Evolutionary conservation across 2,113 vertebrate genomes (phyloP).

Genomic region (Maccullochella peelii): DNA sequence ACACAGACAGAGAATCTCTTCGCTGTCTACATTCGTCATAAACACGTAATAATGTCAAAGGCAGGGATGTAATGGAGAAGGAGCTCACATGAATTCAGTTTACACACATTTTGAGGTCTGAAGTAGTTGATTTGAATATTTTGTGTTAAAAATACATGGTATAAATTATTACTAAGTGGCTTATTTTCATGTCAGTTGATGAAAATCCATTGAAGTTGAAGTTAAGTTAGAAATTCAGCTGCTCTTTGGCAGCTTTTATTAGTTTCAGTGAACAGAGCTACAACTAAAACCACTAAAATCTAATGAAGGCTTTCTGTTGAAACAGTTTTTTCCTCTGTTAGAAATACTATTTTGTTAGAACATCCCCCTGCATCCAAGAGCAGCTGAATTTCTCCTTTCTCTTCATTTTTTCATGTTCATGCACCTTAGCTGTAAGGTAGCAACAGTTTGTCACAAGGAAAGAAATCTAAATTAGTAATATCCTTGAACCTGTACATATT

Average conservation of each 20-base stretch:
- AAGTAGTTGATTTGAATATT: conserved; percentile 16
- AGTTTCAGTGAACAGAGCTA: background rate
- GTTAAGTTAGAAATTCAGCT: background rate
- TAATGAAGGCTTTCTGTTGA: background rate
- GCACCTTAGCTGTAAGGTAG: background rate
- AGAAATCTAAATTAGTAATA: background rate
- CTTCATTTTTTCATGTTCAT: background rate
- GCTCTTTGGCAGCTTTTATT: too few species aligned
- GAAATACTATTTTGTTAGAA: background rate
- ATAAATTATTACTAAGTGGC: conserved; percentile 6
- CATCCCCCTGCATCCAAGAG: background rate
- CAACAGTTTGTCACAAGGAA: background rate
- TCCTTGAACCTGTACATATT: background rate
- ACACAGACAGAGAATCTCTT: background rate
- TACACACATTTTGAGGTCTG: conserved; percentile 3
- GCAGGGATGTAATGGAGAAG: background rate
- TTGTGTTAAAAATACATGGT: background rate
- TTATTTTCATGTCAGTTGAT: background rate
- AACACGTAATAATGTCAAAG: background rate
- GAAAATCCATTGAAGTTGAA: too few species aligned
- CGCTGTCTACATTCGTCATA: background rate
- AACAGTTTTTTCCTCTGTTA: background rate
- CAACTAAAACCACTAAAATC: background rate
- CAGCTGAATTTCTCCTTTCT: background rate
- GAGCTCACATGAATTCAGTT: conserved; percentile 26